Evolutionary conservation across 2,797 vertebrate species (phyloP).

Genomic region (Glyptemys insculpta): DNA sequence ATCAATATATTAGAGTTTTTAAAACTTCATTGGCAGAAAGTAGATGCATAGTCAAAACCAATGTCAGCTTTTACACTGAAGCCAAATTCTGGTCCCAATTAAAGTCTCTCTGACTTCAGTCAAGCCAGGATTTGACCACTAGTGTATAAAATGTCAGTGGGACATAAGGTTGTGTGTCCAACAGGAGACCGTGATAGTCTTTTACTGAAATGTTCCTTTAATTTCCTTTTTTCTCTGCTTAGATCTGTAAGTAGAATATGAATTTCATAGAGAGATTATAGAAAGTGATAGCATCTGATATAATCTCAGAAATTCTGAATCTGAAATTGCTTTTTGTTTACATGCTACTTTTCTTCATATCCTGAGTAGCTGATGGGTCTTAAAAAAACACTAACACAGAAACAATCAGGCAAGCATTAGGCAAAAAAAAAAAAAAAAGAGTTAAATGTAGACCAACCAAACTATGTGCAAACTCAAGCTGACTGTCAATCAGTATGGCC

Average conservation of each 20-base stretch:
- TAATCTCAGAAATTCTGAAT: constrained; percentile 27
- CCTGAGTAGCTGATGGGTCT: constrained; percentile 58
- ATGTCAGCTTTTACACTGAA: constrained; percentile 36
- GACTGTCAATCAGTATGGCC: constrained; percentile 46
- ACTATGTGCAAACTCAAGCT: neutral
- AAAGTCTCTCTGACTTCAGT: constrained; percentile 1
- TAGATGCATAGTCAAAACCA: neutral
- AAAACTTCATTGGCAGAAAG: neutral
- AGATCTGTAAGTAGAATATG: constrained; percentile 9
- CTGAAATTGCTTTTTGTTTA: constrained; percentile 56
- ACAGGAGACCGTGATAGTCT: constrained; percentile 58
- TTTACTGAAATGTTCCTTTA: constrained; percentile 47
- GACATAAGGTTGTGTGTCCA: constrained; percentile 9
- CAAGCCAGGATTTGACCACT: constrained; percentile 11
- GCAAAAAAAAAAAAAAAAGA: constrained; percentile 66
- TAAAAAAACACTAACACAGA: constrained; percentile 25
- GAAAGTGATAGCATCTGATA: constrained; percentile 30
- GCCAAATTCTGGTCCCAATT: neutral
- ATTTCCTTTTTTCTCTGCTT: constrained; percentile 44
- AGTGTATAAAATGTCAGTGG: constrained; percentile 1
- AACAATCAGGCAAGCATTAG: constrained; percentile 63
- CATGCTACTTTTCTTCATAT: neutral
- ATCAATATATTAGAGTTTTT: neutral
- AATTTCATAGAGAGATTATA: constrained; percentile 39
- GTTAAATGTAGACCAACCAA: constrained; percentile 65